phyloP scores from a whole-genome alignment of 1,140 invertebrate genomes.

The Rhyzopertha dominica region DNA sequence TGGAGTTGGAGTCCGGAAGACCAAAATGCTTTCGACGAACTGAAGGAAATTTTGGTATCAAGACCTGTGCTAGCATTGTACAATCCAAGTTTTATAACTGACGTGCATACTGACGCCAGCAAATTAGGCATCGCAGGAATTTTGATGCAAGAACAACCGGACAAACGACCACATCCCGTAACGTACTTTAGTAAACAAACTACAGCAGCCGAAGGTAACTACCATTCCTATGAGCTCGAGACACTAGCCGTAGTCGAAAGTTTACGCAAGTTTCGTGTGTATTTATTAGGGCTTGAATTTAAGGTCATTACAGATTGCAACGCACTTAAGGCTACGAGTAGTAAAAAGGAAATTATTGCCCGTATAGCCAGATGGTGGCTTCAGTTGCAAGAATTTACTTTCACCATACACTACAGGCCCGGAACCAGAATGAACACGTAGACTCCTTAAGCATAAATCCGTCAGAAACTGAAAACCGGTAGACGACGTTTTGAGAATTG shows the following conservation, averaged over 20 bases:
- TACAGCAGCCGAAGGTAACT: constrained; percentile 25
- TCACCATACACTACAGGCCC: constrained; percentile 30
- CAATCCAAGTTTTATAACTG: too few species aligned
- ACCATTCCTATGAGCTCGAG: constrained; percentile 44
- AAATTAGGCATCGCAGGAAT: constrained; percentile 32
- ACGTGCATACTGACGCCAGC: constrained; percentile 40
- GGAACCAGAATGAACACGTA: constrained; percentile 35
- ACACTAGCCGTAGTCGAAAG: constrained; percentile 19
- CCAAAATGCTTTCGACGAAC: constrained; percentile 20
- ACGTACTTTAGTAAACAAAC: constrained; percentile 25
- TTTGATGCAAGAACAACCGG: constrained; percentile 33
- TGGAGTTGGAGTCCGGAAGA: constrained; percentile 27
- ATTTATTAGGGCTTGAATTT: constrained; percentile 23
- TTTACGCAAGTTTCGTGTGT: constrained; percentile 25
- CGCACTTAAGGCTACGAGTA: constrained; percentile 17
- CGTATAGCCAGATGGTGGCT: constrained; percentile 38
- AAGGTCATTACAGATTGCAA: constrained; percentile 33
- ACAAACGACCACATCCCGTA: constrained; percentile 13
- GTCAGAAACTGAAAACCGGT: background rate
- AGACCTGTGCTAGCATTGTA: too few species aligned
- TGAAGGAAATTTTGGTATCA: constrained; percentile 21
- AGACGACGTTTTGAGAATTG: constrained; percentile 5
- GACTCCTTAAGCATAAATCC: constrained; percentile 36
- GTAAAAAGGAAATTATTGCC: constrained; percentile 29
- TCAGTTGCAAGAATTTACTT: constrained; percentile 31